Evolutionary conservation across 2,888 invertebrate genomes (phyloP), one percentile per base, ranked within the genome.

Genomic region (Drosophila niveifrons): DNA sequence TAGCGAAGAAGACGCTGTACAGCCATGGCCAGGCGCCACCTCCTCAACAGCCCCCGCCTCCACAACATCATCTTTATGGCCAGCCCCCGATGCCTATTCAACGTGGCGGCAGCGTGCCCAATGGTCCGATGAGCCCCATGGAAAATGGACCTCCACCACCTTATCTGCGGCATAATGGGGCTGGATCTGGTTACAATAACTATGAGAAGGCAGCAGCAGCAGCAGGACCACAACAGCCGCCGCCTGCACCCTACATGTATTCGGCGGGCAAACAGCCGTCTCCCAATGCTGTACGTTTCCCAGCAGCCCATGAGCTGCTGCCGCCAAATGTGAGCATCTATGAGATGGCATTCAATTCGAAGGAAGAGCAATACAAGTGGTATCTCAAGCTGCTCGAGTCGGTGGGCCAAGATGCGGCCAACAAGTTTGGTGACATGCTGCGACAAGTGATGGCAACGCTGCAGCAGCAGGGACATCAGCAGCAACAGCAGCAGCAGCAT

Each of bases 311-410:
- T 17, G 92, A 92, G 63, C 89, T 94, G 48, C 88, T 94, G 67
- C 94, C 94, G 1, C 93, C 93, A 23, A 94, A 94, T 79, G 93
- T 94, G 90, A 93, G 93, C 44, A 91, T 94, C 63, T 94, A 94
- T 44, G 94, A 94, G 75, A 94, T 94, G 93, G 91, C 94, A 1
- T 90, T 93, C 66, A 94, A 94, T 72, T 93, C 94, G 28, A 93
- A 93, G 78, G 93, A 93, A 67, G 92, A 92, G 72, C 94, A 94
- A 80, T 91, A 93, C 52, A 93, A 93, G 72, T 94, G 94, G 94
- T 94, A 94, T 78, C 90, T 93, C 18, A 94, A 94, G 73, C 89
- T 94, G 28, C 85, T 93, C 31, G 94, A 94, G 65, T 93, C 93
- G 1, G 93, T 93, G 55, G 94, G 94, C 0, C 91, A 93, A 41